Evolutionary conservation across 2,797 vertebrate species (phyloP).

Genomic region (Galaxias olidus): DNA sequence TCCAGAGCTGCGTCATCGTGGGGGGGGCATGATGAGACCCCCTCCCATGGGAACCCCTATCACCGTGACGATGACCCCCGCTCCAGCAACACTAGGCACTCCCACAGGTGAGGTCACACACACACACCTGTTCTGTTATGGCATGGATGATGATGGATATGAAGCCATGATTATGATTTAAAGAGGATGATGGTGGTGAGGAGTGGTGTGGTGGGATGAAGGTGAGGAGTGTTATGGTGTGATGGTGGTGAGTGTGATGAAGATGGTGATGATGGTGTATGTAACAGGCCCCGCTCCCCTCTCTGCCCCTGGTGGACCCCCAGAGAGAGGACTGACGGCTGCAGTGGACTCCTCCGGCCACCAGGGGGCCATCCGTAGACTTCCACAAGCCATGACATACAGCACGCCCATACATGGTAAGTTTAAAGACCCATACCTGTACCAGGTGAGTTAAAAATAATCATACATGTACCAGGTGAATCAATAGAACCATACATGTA

Average conservation of each 20-base stretch:
- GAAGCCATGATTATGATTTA: too few relatives aligned
- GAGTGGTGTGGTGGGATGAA: too few relatives aligned
- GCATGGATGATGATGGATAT: too few relatives aligned
- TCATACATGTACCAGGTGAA: too few relatives aligned
- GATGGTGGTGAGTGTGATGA: too few relatives aligned
- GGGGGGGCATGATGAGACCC: constrained; percentile 82
- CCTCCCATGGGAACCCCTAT: constrained; percentile 61
- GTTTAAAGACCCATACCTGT: too few relatives aligned
- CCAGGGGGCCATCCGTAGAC: constrained; percentile 68
- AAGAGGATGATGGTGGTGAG: too few relatives aligned
- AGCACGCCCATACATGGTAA: constrained; percentile 85
- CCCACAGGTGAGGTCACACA: constrained; percentile 56
- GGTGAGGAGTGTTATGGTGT: too few relatives aligned
- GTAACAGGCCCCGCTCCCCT: constrained; percentile 45
- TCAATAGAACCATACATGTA: too few relatives aligned
- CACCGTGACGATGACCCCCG: constrained; percentile 47
- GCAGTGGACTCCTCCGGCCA: constrained; percentile 47
- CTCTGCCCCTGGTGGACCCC: constrained; percentile 85
- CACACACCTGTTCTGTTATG: not conserved
- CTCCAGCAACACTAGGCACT: constrained; percentile 49
- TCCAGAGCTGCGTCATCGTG: constrained; percentile 90
- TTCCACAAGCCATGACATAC: constrained; percentile 73
- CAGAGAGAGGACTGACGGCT: constrained; percentile 73
- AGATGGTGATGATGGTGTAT: too few relatives aligned
- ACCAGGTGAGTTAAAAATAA: constrained; percentile 76